These are phyloP conservation scores for Coenonympha glycerion DNA, from an alignment of 2,888 invertebrate genomes.

Conservation along the genomic window DNA sequence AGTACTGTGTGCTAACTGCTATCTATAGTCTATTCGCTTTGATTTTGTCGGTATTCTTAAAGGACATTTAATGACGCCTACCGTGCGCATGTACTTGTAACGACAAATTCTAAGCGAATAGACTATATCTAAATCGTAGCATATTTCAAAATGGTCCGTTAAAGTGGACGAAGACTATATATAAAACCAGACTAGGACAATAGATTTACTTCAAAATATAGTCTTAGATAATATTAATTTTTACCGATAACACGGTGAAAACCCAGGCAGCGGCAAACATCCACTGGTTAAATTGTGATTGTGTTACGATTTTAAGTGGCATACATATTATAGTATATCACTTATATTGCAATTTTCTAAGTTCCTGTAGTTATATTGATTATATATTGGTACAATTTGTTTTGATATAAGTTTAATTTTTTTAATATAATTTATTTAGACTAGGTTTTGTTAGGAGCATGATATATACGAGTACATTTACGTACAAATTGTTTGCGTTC, in stretches of 20 bases:
- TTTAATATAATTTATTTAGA: conserved; percentile 73
- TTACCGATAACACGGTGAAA: conserved; percentile 39
- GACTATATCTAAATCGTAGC: too few relatives aligned
- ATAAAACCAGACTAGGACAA: conserved; percentile 47
- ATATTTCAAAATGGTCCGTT: background rate
- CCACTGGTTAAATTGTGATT: conserved; percentile 50
- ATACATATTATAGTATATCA: conserved; percentile 75
- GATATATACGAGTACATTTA: conserved; percentile 42
- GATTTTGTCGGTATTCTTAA: too few relatives aligned
- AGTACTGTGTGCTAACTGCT: too few relatives aligned
- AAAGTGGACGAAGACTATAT: conserved; percentile 14
- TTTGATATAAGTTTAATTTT: conserved; percentile 65
- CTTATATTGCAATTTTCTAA: conserved; percentile 75
- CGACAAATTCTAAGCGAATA: too few relatives aligned
- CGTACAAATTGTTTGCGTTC: conserved; percentile 22
- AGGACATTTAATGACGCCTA: too few relatives aligned
- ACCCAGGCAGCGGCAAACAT: conserved; percentile 35
- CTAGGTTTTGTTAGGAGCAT: conserved; percentile 51
- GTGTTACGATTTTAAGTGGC: conserved; percentile 68
- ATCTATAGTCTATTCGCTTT: too few relatives aligned
- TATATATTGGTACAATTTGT: conserved; percentile 74
- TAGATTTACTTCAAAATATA: conserved; percentile 57
- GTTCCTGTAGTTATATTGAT: conserved; percentile 75
- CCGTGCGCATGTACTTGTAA: too few relatives aligned
- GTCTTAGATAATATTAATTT: conserved; percentile 54